A percentile compares a stretch with the other conserved stretches of the same genome.
phyloP scores from a whole-genome alignment of 1,140 invertebrate species.

The Plodia interpunctella region DNA sequence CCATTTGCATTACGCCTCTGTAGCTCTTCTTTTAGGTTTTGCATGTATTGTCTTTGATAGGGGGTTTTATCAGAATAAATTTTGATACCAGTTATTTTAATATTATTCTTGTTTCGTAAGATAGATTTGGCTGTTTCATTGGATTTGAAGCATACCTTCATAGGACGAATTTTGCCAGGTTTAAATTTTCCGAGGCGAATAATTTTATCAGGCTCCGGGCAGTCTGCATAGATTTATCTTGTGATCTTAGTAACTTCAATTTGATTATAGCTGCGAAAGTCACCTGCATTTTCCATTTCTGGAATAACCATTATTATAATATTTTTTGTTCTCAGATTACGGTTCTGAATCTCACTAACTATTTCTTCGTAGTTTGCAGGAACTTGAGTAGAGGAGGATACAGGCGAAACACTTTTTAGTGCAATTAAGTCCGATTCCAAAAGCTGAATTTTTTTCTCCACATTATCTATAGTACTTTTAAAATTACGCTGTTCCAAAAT shows the following conservation, averaged over 20 bases:
- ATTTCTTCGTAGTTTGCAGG: constrained; percentile 17
- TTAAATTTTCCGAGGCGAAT: constrained; percentile 25
- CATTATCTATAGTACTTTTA: background rate
- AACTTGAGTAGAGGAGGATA: background rate
- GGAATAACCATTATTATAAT: constrained; percentile 19
- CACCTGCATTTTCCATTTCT: constrained; percentile 5
- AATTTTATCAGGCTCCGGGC: constrained; percentile 21
- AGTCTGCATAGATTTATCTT: constrained; percentile 13
- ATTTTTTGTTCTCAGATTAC: constrained; percentile 20
- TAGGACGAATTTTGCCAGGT: constrained; percentile 9
- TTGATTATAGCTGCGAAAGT: background rate
- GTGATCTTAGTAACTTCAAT: constrained; percentile 13
- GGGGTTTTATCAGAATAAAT: constrained; percentile 17
- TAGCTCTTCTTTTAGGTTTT: constrained; percentile 22
- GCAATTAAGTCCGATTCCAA: constrained; percentile 7
- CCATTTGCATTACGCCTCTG: constrained; percentile 18
- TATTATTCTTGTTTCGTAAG: background rate
- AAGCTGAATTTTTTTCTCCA: background rate
- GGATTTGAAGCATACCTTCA: constrained; percentile 13
- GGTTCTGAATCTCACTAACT: constrained; percentile 19
- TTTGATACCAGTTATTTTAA: constrained; percentile 2
- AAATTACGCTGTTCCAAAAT: constrained; percentile 1
- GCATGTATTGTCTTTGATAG: constrained; percentile 16
- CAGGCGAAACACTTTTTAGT: background rate
- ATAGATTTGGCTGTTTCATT: constrained; percentile 4